Evolutionary conservation across 1,140 invertebrate species (phyloP), one percentile per base, ranked within the genome.

Genomic region (Zaprionus ornatus): DNA sequence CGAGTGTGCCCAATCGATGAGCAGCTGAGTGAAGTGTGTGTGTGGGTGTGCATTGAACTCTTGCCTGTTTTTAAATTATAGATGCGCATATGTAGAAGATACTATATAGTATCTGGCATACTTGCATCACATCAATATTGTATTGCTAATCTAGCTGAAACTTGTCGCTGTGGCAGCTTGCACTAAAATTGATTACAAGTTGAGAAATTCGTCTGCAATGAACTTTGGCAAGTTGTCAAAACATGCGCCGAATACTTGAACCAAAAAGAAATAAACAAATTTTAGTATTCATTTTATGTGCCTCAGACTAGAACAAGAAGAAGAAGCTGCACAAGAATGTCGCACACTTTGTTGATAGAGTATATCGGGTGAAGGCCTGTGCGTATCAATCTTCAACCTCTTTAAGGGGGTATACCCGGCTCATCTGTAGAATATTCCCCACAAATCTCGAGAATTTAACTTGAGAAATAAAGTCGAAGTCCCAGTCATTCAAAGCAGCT

Each of bases 191-290:
- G 45, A 50, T 52, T 48, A 35, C 35, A 68, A 45, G 17, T 45
- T 69, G 19, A 48, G 42, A 29, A 25, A 59, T 55, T 48, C 32
- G 61, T 76, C 60, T 80, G 70, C 84, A 80, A 77, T 80, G 77
- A 88, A 84, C 83, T 77, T 87, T 87, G 83, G 83, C 83, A 88
- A 75, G 78, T 67, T 84, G 77, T 75, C 83, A 90, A 69, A 42
- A 59, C 59, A 75, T 60, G 60, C 69, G 48, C 45, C 37, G 60
- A 35, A 59, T 42, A 45, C 63, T 57, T 27, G 52, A 55, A 50
- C 45, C 52, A 23, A 55, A 25, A 55, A 45, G 40, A 45, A 62
- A 40, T 29, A 32, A 55, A 40, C n/a, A 62, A 73, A 71, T 54
- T 79, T 79, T 76, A 67, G 42, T 84, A 80, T 82, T 67, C 62